Evolutionary conservation across 2,888 invertebrate genomes (phyloP), one percentile per base, ranked within the genome.

Genomic region (Dicyrtomina minuta): DNA sequence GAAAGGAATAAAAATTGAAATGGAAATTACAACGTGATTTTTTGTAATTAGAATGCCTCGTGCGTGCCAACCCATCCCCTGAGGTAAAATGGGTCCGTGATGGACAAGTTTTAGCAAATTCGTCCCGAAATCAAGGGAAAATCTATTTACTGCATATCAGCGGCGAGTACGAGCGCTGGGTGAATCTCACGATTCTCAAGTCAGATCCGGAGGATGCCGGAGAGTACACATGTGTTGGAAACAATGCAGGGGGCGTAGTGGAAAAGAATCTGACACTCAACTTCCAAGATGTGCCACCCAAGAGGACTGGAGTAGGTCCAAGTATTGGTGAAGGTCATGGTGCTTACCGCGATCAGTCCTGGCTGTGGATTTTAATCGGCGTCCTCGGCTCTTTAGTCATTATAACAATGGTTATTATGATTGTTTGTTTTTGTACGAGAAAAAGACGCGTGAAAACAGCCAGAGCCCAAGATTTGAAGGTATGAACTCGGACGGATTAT

Each of bases 161-260:
- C 51, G 74, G 74, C 8, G 74, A 77, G 15, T 66, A 72, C n/a
- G 79, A 86, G 81, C 84, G 86, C 80, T 92, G 92, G 91, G 88
- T 88, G 78, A 92, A 92, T 80, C 85, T 94, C 72, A 92, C 91
- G 69, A 88, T 94, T 73, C 88, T 86, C 77, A 91, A 93, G 81
- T 89, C 92, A 75, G 90, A 89, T 76, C 90, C 90, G 79, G 85
- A 88, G 59, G 90, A 93, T 80, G 89, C 91, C 1, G 93, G 93
- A 2, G 89, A 91, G 77, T 94, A 93, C 83, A 88, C 90, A 67
- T 95, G 95, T 82, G 85, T 86, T 78, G 91, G 90, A 0, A 87
- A 85, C 79, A 92, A 91, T 83, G 81, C 85, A 12, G 94, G 91
- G 0, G 94, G 93, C 0, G 86, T 87, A 2, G 89, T 88, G 74